Evolutionary conservation across 2,113 vertebrate genomes (phyloP).

Genomic region (Sula dactylatra): DNA sequence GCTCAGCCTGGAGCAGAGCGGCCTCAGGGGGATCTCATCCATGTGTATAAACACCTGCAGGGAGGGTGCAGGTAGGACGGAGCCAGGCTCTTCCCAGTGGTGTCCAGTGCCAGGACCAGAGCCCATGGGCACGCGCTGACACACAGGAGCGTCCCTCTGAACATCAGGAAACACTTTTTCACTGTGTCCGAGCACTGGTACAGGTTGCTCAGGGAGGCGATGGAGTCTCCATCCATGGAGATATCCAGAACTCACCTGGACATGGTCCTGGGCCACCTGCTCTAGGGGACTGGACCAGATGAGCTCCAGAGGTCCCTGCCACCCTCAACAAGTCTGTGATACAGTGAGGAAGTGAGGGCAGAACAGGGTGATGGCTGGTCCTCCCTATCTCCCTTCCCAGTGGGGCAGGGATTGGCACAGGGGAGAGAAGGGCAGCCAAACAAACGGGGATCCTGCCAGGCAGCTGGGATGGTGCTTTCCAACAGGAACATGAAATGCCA

Average conservation of each 20-base stretch:
- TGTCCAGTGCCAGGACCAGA: background rate
- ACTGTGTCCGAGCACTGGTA: background rate
- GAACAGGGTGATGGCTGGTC: background rate
- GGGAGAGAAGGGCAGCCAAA: background rate
- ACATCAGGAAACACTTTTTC: background rate
- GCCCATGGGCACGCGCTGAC: background rate
- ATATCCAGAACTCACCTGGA: no score
- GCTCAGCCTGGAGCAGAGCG: background rate
- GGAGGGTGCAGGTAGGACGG: background rate
- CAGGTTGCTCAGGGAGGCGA: background rate
- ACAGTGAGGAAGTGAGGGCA: background rate
- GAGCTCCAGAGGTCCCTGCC: background rate
- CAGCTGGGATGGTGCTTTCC: background rate
- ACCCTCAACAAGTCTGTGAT: background rate
- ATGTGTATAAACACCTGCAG: background rate
- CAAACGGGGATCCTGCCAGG: rapidly evolving
- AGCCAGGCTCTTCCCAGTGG: background rate
- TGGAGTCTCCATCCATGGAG: background rate
- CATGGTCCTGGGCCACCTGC: background rate
- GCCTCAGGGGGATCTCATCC: background rate
- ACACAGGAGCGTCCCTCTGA: background rate
- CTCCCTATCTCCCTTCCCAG: background rate
- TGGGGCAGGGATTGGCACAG: background rate
- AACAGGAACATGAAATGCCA: rapidly evolving
- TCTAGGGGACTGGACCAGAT: background rate